Evolutionary conservation across 2,113 vertebrate species (phyloP).

Genomic region (Peucedramus taeniatus): DNA sequence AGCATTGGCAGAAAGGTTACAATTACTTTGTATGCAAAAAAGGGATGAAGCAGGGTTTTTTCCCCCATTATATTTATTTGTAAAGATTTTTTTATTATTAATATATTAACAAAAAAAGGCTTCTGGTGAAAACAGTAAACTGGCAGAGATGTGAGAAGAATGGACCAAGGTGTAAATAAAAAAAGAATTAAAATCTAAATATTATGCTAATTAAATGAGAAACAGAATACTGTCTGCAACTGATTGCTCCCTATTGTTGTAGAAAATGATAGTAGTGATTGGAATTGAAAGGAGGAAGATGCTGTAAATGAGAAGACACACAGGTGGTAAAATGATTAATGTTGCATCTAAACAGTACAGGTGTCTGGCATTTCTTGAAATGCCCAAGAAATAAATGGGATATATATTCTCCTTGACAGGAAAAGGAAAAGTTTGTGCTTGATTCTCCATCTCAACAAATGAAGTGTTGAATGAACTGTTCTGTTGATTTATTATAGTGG

Average conservation of each 20-base stretch:
- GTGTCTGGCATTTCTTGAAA: slow-evolving; percentile 55
- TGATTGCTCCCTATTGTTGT: neutral
- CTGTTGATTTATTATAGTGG: slow-evolving; percentile 62
- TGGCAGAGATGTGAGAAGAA: neutral
- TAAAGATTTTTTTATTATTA: neutral
- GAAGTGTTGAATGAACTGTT: slow-evolving; percentile 51
- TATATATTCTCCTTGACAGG: slow-evolving; percentile 61
- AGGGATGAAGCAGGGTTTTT: accelerated
- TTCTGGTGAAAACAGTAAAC: neutral
- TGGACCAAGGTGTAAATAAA: neutral
- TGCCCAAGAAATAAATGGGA: slow-evolving; percentile 61
- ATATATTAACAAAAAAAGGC: neutral
- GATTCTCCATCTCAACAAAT: slow-evolving; percentile 56
- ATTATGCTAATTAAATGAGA: neutral
- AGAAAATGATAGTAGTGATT: neutral
- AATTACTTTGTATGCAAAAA: neutral
- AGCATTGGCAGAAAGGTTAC: neutral
- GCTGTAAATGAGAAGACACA: neutral
- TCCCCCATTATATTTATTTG: neutral
- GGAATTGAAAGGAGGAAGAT: neutral
- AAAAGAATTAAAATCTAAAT: neutral
- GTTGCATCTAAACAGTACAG: slow-evolving; percentile 28
- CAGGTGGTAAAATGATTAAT: slow-evolving; percentile 55
- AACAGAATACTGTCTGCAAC: neutral
- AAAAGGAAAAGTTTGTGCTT: slow-evolving; percentile 45